Evolutionary conservation across 2,797 vertebrate species (phyloP), one percentile per base, ranked within the genome.

Genomic region (Neomorphus geoffroyi): DNA sequence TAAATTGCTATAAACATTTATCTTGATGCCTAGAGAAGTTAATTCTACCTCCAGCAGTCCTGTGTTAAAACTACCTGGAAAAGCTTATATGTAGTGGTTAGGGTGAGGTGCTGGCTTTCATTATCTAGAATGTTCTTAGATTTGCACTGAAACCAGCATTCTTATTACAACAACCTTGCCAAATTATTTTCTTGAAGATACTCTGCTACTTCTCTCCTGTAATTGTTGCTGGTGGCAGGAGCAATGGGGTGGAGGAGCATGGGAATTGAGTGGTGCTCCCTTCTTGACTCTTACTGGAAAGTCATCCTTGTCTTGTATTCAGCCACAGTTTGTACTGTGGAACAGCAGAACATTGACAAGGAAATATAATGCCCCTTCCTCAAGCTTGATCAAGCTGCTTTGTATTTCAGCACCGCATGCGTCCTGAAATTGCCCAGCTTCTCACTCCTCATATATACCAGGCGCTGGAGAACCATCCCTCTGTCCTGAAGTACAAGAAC

Each of bases 381-480:
- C 16, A 23, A 48, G 86, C 43, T 37, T 79, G 57, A 73, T 79
- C 51, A 62, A 84, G 79, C 72, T 85, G 57, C 35, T 89, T 66
- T 91, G 80, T 90, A 53, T 96, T 93, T 93, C 96, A 99, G 99
- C 99, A 99, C 96, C 99, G 99, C 50, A 99, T 99, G 99, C 98
- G 99, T 72, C 99, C 99, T 86, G 98, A 99, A 75, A 99, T 99
- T 51, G 99, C 99, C 77, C 95, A 95, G 57, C 98, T 99, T 71
- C 97, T 99, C 96, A 98, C 98, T 28, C 99, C 99, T 72, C 98
- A 99, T 95, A 99, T 99, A 96, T 99, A 99, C 93, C 70, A 96
- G 56, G 97, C 98, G 57, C 96, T 99, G 88, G 98, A 99, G 96
- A 99, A 99, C 92, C 99, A 99, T 93, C 98, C 98, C 17, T 99